phyloP scores from a whole-genome alignment of 2,797 vertebrate species.

The Enteromius viviparus region DNA sequence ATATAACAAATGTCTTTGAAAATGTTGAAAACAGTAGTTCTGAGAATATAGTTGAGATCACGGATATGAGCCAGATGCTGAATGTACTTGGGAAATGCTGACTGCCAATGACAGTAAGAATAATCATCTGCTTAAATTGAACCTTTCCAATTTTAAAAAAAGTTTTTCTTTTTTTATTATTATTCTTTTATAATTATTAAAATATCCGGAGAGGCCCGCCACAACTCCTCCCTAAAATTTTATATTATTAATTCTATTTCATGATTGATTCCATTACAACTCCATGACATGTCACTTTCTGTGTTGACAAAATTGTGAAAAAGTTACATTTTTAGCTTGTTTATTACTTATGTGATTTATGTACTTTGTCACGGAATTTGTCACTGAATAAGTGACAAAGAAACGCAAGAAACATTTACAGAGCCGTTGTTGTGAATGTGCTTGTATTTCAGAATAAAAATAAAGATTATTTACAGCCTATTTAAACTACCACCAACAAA shows the following conservation, averaged over 20 bases:
- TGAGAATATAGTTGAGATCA: too few relatives aligned
- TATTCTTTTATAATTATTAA: too few relatives aligned
- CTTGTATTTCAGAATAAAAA: too few relatives aligned
- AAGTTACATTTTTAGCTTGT: background rate
- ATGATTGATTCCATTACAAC: background rate
- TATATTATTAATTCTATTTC: background rate
- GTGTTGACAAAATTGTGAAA: background rate
- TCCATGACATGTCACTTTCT: background rate
- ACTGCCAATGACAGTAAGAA: too few relatives aligned
- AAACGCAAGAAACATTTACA: background rate
- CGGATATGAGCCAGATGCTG: too few relatives aligned
- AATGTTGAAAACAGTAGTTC: too few relatives aligned
- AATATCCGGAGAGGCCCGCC: background rate
- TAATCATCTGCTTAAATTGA: too few relatives aligned
- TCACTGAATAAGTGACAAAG: too few relatives aligned
- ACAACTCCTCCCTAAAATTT: background rate
- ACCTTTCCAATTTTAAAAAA: too few relatives aligned
- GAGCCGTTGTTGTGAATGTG: background rate
- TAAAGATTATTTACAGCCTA: background rate
- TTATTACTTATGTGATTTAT: background rate
- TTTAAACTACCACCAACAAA: background rate
- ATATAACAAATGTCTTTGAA: too few relatives aligned
- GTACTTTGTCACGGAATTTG: background rate
- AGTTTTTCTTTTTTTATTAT: too few relatives aligned
- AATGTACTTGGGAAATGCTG: too few relatives aligned